Conservation (phyloP, 2,888 invertebrate species). For the Lepidocyrtoides sp. region DNA sequence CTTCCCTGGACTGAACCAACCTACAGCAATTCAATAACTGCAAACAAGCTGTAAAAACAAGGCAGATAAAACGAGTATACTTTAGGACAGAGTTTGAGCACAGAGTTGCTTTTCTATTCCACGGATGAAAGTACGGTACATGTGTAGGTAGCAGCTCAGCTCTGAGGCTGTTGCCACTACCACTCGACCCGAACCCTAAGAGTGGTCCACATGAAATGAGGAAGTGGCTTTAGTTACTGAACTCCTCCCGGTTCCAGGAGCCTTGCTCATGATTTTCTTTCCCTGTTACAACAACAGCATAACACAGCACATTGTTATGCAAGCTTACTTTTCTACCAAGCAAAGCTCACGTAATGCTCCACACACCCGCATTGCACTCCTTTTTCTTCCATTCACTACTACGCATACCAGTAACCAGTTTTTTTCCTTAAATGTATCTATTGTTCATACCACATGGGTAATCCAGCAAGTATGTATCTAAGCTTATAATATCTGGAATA, state of each 20-base stretch:
- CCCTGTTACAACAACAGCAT: slow-evolving; percentile 2
- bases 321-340: neutral
- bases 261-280: slow-evolving; percentile 56
- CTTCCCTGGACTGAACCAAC: no score
- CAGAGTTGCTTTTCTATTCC: neutral
- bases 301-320: slow-evolving; percentile 20
- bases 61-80: no score
- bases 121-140: neutral
- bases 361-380: slow-evolving; percentile 36
- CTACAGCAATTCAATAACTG: neutral
- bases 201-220: slow-evolving; percentile 82
- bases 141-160: slow-evolving; percentile 6
- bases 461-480: slow-evolving; percentile 31
- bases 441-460: slow-evolving; percentile 74
- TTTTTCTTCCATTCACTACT: neutral
- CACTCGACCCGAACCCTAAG: slow-evolving; percentile 78
- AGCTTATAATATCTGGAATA: slow-evolving; percentile 2
- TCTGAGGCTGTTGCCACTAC: slow-evolving; percentile 62
- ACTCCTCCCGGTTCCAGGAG: slow-evolving; percentile 81
- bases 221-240: slow-evolving; percentile 79
- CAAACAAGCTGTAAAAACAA: no score
- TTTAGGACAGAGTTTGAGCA: slow-evolving; percentile 39
- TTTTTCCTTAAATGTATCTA: slow-evolving; percentile 62
- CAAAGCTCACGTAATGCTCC: slow-evolving; percentile 12
- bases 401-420: neutral